Percentiles rank a stretch among this genome's conserved stretches.
Evolutionary conservation across 2,113 vertebrate species (phyloP).

Genomic region (Dipodomys ordii): DNA sequence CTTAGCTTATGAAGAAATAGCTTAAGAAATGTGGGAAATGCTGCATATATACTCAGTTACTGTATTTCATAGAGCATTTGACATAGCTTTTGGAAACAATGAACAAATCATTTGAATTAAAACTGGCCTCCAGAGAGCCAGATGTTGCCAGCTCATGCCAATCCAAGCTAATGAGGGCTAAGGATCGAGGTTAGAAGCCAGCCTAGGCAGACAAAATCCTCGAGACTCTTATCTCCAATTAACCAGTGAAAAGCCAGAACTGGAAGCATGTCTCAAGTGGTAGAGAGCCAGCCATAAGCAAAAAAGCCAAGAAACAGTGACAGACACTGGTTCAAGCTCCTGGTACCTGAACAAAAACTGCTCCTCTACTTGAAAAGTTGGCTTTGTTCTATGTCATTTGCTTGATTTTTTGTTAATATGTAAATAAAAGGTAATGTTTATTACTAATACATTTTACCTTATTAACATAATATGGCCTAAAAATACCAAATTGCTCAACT

Average conservation of each 20-base stretch:
- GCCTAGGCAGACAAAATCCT: too few relatives aligned
- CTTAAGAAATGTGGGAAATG: background rate
- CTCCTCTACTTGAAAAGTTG: background rate
- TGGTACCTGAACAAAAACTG: background rate
- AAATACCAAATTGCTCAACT: constrained; percentile 35
- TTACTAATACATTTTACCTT: background rate
- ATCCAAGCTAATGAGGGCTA: too few relatives aligned
- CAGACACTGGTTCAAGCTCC: too few relatives aligned
- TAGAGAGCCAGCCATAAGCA: too few relatives aligned
- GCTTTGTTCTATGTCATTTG: background rate
- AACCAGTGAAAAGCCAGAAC: too few relatives aligned
- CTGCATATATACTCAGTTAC: background rate
- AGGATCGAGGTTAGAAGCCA: too few relatives aligned
- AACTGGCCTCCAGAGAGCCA: background rate
- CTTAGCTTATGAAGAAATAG: background rate
- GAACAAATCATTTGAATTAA: constrained; percentile 39
- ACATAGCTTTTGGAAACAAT: background rate
- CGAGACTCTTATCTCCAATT: too few relatives aligned
- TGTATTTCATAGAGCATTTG: background rate
- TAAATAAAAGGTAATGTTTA: constrained; percentile 11
- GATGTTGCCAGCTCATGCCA: too few relatives aligned
- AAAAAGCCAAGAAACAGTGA: too few relatives aligned
- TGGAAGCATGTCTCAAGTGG: too few relatives aligned
- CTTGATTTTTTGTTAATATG: constrained; percentile 44
- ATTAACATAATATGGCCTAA: background rate